phyloP scores from a whole-genome alignment of 2,797 vertebrate species.

The Artibeus lituratus region DNA sequence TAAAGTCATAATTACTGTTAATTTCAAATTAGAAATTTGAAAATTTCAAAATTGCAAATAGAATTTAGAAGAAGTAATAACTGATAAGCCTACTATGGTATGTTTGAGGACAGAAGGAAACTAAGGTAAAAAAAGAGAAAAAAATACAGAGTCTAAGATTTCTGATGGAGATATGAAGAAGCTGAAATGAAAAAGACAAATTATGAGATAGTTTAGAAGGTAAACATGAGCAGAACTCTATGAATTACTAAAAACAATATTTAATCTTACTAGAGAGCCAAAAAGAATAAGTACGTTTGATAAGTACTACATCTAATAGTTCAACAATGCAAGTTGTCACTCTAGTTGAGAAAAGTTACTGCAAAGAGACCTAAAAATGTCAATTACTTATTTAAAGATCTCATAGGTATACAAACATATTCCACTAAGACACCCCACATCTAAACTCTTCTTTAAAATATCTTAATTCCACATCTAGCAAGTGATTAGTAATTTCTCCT shows the following conservation, averaged over 20 bases:
- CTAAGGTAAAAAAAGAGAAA: background rate
- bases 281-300: background rate
- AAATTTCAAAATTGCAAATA: too few relatives aligned
- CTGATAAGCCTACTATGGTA: background rate
- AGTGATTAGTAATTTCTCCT: background rate
- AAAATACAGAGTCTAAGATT: background rate
- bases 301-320: background rate
- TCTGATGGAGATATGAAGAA: background rate
- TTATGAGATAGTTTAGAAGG: background rate
- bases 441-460: background rate
- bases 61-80: background rate
- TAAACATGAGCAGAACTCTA: background rate
- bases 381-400: background rate
- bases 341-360: background rate
- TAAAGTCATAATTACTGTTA: background rate
- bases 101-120: background rate
- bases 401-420: background rate
- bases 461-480: background rate
- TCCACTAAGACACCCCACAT: background rate
- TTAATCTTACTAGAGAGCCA: background rate
- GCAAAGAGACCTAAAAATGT: background rate
- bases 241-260: background rate
- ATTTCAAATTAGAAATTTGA: too few relatives aligned
- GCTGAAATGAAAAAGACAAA: background rate
- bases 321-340: background rate